Evolutionary conservation across 2,113 vertebrate species (phyloP).

Genomic region (Buteo buteo): DNA sequence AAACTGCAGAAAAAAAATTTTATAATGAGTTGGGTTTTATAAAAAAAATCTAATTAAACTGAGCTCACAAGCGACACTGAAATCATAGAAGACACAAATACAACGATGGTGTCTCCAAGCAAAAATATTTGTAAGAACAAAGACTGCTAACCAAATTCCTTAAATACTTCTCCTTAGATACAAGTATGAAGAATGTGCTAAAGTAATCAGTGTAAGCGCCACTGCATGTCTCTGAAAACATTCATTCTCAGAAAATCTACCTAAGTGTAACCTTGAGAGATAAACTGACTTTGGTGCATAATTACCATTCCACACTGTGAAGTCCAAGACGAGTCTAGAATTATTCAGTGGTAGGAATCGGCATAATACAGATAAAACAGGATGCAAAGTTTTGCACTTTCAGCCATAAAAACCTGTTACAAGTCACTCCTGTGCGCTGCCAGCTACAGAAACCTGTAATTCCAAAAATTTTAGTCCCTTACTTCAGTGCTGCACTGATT

Average conservation of each 20-base stretch:
- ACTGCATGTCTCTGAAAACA: slow-evolving; percentile 32
- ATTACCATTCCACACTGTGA: not conserved
- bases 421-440: not conserved
- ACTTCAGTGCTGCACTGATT: not conserved
- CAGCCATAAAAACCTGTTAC: not conserved
- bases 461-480: not conserved
- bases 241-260: slow-evolving; percentile 39
- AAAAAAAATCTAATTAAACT: not conserved
- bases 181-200: slow-evolving; percentile 49
- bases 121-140: slow-evolving; percentile 52
- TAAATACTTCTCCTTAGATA: slow-evolving; percentile 49
- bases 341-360: not conserved
- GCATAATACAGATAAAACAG: not conserved
- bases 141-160: slow-evolving; percentile 42
- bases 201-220: slow-evolving; percentile 1
- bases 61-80: not conserved
- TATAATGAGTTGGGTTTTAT: not conserved
- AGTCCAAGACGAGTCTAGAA: not conserved
- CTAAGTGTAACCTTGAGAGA: slow-evolving; percentile 29
- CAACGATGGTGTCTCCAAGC: slow-evolving; percentile 4
- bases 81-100: slow-evolving; percentile 10
- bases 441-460: not conserved
- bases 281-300: not conserved
- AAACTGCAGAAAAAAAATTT: not conserved
- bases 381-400: not conserved